Percentiles rank a stretch among this genome's conserved stretches.
Conservation (phyloP, 2,888 invertebrate species). For the Seira ritae region DNA sequence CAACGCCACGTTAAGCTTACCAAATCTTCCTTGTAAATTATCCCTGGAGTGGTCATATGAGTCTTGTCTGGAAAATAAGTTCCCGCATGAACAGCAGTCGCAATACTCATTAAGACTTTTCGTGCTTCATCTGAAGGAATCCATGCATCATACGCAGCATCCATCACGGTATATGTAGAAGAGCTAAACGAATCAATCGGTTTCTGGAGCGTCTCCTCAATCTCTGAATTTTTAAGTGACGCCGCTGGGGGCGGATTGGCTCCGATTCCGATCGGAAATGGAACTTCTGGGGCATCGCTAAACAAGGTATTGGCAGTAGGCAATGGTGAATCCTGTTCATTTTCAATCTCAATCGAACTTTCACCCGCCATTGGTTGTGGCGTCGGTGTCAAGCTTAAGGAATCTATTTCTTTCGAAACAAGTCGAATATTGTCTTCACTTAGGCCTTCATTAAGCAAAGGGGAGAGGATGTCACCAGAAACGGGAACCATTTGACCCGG, state of each 20-base stretch:
- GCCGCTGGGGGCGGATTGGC: not conserved
- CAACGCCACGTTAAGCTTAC: too few relatives aligned
- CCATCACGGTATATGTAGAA: slow-evolving; percentile 70
- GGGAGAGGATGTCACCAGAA: too few relatives aligned
- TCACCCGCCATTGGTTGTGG: not conserved
- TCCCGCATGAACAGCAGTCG: slow-evolving; percentile 83
- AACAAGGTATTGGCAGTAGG: slow-evolving; percentile 61
- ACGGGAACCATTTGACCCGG: too few relatives aligned
- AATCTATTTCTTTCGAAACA: slow-evolving; percentile 24
- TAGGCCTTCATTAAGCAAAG: too few relatives aligned
- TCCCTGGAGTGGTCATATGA: slow-evolving; percentile 89
- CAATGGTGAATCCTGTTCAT: slow-evolving; percentile 33
- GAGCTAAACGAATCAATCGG: slow-evolving; percentile 33
- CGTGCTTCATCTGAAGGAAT: slow-evolving; percentile 86
- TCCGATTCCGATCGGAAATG: slow-evolving; percentile 57
- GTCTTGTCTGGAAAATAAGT: slow-evolving; percentile 84
- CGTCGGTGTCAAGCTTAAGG: not conserved
- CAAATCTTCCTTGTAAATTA: slow-evolving; percentile 88
- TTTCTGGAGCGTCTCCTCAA: not conserved
- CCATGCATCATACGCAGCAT: slow-evolving; percentile 83
- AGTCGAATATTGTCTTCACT: slow-evolving; percentile 6
- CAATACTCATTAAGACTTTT: slow-evolving; percentile 80
- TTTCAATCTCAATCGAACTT: not conserved
- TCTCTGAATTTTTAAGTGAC: not conserved
- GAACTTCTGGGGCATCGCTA: slow-evolving; percentile 62